phyloP scores from a whole-genome alignment of 2,113 vertebrate genomes.

The Pitta sordida region DNA sequence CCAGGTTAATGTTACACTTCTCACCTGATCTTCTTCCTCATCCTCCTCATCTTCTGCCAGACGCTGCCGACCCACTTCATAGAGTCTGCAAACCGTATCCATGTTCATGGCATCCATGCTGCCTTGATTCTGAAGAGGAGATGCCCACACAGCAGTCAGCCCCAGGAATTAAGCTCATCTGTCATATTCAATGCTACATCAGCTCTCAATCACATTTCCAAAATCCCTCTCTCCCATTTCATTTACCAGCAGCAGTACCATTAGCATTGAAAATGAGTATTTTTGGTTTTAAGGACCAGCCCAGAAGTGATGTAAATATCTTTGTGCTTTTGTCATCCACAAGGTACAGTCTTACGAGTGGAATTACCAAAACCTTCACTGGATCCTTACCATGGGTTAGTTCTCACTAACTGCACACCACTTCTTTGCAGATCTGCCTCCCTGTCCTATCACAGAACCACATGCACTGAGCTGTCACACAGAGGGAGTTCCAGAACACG shows the following conservation, averaged over 20 bases:
- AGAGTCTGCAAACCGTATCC: constrained; percentile 96
- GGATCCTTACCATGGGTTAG: not conserved
- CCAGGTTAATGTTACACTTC: not conserved
- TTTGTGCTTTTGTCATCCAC: not conserved
- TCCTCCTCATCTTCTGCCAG: constrained; percentile 97
- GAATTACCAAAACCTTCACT: not conserved
- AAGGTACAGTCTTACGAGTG: not conserved
- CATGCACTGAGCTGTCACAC: not conserved
- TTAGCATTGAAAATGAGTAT: not conserved
- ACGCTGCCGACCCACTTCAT: constrained; percentile 95
- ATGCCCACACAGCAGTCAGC: not conserved
- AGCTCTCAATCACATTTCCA: not conserved
- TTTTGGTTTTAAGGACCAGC: not conserved
- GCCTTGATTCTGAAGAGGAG: constrained; percentile 84
- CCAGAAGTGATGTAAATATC: not conserved
- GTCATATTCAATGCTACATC: not conserved
- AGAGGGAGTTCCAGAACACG: not conserved
- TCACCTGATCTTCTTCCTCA: constrained; percentile 96
- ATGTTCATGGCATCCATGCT: constrained; percentile 94
- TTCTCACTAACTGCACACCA: not conserved
- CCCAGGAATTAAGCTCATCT: not conserved
- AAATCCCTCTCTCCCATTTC: not conserved
- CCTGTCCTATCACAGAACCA: not conserved
- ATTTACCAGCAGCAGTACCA: not conserved
- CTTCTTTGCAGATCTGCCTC: not conserved